phyloP scores from a whole-genome alignment of 2,797 vertebrate genomes.

The Enoplosus armatus region DNA sequence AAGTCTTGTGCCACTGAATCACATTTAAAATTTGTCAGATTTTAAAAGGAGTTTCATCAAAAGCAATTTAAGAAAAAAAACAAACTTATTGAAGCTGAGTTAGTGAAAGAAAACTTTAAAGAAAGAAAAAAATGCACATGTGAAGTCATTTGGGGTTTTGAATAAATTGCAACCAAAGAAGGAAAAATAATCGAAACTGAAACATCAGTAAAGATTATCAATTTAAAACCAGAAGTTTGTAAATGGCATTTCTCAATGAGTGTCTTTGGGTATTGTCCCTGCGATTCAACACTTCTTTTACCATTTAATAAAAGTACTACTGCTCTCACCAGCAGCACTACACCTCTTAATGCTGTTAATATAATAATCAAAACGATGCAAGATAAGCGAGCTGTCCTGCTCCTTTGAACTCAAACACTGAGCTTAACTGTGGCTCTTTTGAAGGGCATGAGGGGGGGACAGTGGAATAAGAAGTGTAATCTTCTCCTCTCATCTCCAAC shows the following conservation, averaged over 20 bases:
- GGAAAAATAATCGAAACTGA: background rate
- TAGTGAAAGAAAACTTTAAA: too few species aligned
- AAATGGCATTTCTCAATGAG: background rate
- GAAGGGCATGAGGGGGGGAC: slow-evolving; percentile 57
- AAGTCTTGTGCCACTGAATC: background rate
- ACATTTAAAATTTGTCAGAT: background rate
- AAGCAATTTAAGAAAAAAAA: background rate
- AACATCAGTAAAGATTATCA: background rate
- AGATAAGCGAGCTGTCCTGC: slow-evolving; percentile 46
- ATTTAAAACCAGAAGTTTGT: background rate
- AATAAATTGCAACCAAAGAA: background rate
- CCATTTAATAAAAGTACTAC: background rate
- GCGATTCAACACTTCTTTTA: background rate
- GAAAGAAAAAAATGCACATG: too few species aligned
- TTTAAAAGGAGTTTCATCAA: background rate
- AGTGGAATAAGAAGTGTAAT: slow-evolving; percentile 77
- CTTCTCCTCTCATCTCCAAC: slow-evolving; percentile 77
- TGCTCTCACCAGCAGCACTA: background rate
- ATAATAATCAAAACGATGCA: slow-evolving; percentile 51
- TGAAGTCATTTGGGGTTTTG: background rate
- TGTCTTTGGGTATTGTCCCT: too few species aligned
- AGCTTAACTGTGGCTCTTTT: slow-evolving; percentile 66
- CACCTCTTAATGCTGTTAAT: slow-evolving; percentile 39
- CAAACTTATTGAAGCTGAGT: background rate
- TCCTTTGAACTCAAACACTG: slow-evolving; percentile 59